phyloP scores from a whole-genome alignment of 2,888 invertebrate species.

The Eilema depressum region DNA sequence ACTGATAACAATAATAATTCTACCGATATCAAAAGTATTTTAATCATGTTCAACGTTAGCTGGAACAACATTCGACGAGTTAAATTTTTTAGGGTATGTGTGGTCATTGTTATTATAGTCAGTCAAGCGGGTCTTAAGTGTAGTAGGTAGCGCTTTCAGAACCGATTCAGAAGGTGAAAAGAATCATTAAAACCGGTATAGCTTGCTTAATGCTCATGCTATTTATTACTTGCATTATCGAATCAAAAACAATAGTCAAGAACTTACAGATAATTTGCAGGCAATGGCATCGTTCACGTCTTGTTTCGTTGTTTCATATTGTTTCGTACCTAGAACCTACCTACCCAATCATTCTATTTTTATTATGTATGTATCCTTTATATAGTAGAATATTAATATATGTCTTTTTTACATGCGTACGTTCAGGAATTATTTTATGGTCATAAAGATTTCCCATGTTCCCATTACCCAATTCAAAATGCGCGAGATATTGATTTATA shows the following conservation, averaged over 20 bases:
- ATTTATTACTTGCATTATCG: not conserved
- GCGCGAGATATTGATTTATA: constrained; percentile 35
- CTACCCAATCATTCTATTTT: not conserved
- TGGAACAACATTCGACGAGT: not conserved
- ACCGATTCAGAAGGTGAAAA: not conserved
- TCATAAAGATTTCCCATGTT: too few relatives aligned
- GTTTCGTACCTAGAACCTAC: too few relatives aligned
- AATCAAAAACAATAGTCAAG: not conserved
- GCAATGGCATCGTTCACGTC: not conserved
- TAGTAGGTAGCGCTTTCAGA: not conserved
- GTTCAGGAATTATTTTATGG: too few relatives aligned
- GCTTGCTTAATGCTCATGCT: not conserved
- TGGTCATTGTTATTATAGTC: not conserved
- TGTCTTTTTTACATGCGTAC: too few relatives aligned
- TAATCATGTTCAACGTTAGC: not conserved
- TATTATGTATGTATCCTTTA: not conserved
- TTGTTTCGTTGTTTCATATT: not conserved
- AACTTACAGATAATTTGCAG: not conserved
- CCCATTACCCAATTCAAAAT: not conserved
- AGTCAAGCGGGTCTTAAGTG: not conserved
- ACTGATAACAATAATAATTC: not conserved
- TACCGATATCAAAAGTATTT: not conserved
- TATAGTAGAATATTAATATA: too few relatives aligned
- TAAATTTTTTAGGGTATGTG: not conserved
- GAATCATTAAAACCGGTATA: not conserved